Evolutionary conservation across 2,113 vertebrate species (phyloP).

Genomic region (Octodon degus): DNA sequence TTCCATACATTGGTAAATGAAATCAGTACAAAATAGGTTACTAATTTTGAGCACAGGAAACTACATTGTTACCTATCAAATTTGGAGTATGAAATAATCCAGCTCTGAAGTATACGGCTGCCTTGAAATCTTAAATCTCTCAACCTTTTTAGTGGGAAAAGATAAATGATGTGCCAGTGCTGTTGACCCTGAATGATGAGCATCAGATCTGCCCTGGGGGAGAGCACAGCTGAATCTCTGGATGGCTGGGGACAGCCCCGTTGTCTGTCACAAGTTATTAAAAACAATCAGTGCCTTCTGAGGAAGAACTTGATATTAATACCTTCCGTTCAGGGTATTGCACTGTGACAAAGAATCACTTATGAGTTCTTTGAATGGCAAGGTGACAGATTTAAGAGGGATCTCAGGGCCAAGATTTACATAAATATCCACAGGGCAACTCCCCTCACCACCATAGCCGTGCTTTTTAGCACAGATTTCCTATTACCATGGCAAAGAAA

Average conservation of each 20-base stretch:
- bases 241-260: too few relatives aligned
- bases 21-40: constrained; percentile 17
- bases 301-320: neutral
- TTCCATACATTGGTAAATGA: constrained; percentile 20
- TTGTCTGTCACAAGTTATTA: neutral
- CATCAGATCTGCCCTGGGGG: neutral
- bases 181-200: neutral
- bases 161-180: neutral
- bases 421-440: neutral
- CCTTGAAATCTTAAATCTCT: neutral
- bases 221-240: neutral
- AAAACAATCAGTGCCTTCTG: neutral
- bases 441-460: neutral
- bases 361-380: neutral
- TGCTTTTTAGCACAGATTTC: neutral
- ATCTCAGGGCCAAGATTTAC: neutral
- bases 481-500: neutral
- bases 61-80: neutral
- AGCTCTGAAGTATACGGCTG: constrained; percentile 5
- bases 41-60: constrained; percentile 68
- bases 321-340: neutral
- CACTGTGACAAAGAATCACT: neutral
- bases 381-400: neutral
- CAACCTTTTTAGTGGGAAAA: neutral
- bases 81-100: constrained; percentile 68